Conservation (phyloP, 2,113 vertebrate genomes). For the Sitta europaea region DNA sequence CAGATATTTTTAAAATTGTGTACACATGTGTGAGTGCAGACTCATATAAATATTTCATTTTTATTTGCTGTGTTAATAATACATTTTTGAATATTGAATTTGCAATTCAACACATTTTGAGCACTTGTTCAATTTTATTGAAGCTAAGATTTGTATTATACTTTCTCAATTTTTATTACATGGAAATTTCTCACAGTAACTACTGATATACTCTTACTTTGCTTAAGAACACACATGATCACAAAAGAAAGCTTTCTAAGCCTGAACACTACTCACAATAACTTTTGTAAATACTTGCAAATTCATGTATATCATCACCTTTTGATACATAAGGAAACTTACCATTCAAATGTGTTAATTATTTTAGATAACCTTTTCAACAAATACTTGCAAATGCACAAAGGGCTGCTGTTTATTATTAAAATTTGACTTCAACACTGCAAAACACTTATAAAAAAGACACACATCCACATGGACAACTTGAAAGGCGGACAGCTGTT, state of each 20-base stretch:
- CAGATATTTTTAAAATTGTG: neutral
- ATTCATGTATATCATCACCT: neutral
- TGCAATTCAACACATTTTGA: neutral
- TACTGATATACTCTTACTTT: neutral
- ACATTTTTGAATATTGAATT: neutral
- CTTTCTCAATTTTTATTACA: neutral
- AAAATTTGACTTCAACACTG: neutral
- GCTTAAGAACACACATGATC: neutral
- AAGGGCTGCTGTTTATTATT: neutral
- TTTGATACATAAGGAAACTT: neutral
- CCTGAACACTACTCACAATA: neutral
- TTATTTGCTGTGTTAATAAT: neutral
- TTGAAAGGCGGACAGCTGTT: neutral
- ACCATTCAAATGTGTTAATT: neutral
- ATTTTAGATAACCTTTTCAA: neutral
- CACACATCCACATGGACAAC: neutral
- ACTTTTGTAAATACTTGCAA: neutral
- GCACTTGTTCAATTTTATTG: neutral
- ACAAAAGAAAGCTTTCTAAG: neutral
- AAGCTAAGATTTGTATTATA: neutral
- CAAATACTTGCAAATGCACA: neutral
- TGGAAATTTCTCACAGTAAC: neutral
- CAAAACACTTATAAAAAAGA: neutral
- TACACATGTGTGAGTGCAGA: rapidly evolving
- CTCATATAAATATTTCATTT: neutral